Percentiles rank a stretch among this genome's conserved stretches.
These are phyloP conservation scores for Conchocele bisecta DNA, from an alignment of 2,888 invertebrate species.

Conservation along the genomic window DNA sequence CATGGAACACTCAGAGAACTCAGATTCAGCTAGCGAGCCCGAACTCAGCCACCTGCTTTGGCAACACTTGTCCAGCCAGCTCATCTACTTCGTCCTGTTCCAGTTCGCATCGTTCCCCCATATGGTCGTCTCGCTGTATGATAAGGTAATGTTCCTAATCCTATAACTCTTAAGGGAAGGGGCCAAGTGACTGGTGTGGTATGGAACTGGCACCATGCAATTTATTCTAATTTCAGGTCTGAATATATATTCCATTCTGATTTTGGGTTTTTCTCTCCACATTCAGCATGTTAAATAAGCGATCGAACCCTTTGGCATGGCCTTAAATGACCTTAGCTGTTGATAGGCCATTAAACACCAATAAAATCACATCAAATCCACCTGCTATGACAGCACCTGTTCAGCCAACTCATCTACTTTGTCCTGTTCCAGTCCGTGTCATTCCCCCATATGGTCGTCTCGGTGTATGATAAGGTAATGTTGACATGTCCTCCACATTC, in stretches of 20 bases:
- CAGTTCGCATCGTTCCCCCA: conserved; percentile 97
- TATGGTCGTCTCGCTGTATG: conserved; percentile 94
- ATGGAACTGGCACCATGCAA: not conserved
- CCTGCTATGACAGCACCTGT: conserved; percentile 92
- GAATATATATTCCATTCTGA: too few relatives aligned
- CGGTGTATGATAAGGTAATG: conserved; percentile 91
- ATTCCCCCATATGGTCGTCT: conserved; percentile 95
- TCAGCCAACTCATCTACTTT: conserved; percentile 96
- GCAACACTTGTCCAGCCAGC: conserved; percentile 96
- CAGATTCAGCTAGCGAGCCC: conserved; percentile 70
- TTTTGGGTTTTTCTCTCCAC: too few relatives aligned
- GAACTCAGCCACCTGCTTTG: conserved; percentile 84
- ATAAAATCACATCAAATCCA: too few relatives aligned
- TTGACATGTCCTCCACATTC: conserved; percentile 47
- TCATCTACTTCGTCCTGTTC: conserved; percentile 96
- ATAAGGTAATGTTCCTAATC: conserved; percentile 86
- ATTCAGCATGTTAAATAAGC: too few relatives aligned
- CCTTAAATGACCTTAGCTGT: too few relatives aligned
- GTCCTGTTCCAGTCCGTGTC: conserved; percentile 96
- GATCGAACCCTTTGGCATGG: too few relatives aligned
- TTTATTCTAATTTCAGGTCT: not conserved
- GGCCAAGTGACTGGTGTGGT: too few relatives aligned
- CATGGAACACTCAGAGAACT: conserved; percentile 93
- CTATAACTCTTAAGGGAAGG: too few relatives aligned
- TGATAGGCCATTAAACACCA: too few relatives aligned